phyloP scores from a whole-genome alignment of 2,888 invertebrate species.

The Leucophora obtusa region DNA sequence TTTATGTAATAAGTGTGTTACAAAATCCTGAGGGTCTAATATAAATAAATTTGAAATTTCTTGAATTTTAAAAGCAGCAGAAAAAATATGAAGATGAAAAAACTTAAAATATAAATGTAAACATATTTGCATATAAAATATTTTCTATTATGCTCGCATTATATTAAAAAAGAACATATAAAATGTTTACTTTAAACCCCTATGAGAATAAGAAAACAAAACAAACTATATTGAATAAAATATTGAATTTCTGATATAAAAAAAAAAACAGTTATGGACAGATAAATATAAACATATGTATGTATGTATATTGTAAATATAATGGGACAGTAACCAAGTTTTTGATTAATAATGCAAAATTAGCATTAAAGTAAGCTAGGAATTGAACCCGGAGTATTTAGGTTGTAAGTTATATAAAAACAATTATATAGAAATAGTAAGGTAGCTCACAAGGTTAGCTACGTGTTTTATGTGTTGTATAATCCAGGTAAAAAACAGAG shows the following conservation, averaged over 20 bases:
- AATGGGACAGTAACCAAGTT: too few relatives aligned
- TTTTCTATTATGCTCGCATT: constrained; percentile 52
- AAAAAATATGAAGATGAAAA: constrained; percentile 16
- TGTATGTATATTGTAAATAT: too few relatives aligned
- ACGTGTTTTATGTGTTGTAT: too few relatives aligned
- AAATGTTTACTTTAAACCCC: constrained; percentile 40
- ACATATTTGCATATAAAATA: constrained; percentile 62
- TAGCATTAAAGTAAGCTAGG: too few relatives aligned
- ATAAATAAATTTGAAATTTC: constrained; percentile 62
- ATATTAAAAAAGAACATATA: constrained; percentile 37
- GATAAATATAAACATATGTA: not conserved
- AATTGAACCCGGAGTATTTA: too few relatives aligned
- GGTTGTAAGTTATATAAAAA: too few relatives aligned
- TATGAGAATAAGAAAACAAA: constrained; percentile 19
- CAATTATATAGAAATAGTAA: too few relatives aligned
- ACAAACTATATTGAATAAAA: constrained; percentile 49
- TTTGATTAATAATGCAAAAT: too few relatives aligned
- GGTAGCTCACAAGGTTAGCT: too few relatives aligned
- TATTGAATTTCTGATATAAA: constrained; percentile 47
- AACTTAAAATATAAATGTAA: constrained; percentile 51
- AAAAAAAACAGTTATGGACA: not conserved
- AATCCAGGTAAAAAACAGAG: too few relatives aligned
- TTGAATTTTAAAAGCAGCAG: constrained; percentile 44
- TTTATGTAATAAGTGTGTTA: constrained; percentile 30
- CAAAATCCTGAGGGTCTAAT: constrained; percentile 58